Percentiles rank a stretch among this genome's conserved stretches.
Conservation (phyloP, 2,797 vertebrate species). For the Spea hammondii region DNA sequence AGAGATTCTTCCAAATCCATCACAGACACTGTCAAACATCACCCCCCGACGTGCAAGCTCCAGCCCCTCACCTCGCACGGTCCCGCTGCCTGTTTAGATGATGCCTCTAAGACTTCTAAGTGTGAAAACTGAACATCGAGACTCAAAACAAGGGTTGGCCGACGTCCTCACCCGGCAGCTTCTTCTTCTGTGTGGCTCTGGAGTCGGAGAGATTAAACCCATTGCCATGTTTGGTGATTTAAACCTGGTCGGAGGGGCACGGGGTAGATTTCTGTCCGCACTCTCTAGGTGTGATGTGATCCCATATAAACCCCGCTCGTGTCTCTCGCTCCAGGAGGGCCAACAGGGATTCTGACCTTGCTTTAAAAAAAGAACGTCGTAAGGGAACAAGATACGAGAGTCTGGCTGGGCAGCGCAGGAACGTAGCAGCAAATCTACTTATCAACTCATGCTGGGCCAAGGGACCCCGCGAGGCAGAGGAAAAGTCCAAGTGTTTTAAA, state of each 20-base stretch:
- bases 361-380: no score
- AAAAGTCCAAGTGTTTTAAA: no score
- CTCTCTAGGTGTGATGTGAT: conserved; percentile 6
- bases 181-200: neutral
- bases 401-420: no score
- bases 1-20: neutral
- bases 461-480: no score
- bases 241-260: neutral
- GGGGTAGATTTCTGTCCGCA: conserved; percentile 1
- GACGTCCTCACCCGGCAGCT: neutral
- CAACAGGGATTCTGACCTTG: neutral
- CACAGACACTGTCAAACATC: neutral
- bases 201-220: neutral
- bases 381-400: no score
- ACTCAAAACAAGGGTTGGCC: conserved; percentile 12
- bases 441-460: no score
- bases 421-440: no score
- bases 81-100: neutral
- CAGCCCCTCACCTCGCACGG: neutral
- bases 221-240: neutral
- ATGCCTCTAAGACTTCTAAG: neutral
- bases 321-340: conserved; percentile 8
- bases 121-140: neutral
- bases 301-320: neutral
- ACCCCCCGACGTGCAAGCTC: neutral